Percentiles rank a stretch among this genome's conserved stretches.
Conservation (phyloP, 2,888 invertebrate species). For the Nemotelus pantherinus region DNA sequence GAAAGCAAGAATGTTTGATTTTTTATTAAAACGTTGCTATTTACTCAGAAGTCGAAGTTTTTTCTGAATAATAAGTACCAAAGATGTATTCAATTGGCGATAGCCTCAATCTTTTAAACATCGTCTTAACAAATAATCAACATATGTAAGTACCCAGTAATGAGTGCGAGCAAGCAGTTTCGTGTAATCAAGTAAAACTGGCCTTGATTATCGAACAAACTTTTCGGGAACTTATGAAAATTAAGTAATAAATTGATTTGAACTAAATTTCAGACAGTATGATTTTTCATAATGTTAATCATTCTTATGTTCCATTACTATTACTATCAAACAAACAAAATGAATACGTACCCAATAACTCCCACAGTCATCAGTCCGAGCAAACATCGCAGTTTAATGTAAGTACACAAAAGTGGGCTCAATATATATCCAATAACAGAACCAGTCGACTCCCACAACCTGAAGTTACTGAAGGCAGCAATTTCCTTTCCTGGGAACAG, state of each 20-base stretch:
- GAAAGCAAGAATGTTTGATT: conserved; percentile 27
- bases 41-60: background rate
- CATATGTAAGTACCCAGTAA: no score
- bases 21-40: background rate
- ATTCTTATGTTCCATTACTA: background rate
- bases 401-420: conserved; percentile 80
- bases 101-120: no score
- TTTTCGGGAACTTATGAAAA: background rate
- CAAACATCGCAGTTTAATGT: conserved; percentile 75
- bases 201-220: background rate
- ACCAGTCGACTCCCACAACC: conserved; percentile 91
- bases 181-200: no score
- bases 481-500: conserved; percentile 86
- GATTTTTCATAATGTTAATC: background rate
- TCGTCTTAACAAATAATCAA: no score
- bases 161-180: no score
- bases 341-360: conserved; percentile 72
- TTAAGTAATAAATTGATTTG: no score
- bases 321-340: background rate
- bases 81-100: no score
- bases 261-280: no score
- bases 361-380: conserved; percentile 76
- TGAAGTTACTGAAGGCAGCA: conserved; percentile 91
- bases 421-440: conserved; percentile 86
- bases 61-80: no score